These are phyloP conservation scores for Himalopsyche phryganea DNA, from an alignment of 1,140 invertebrate genomes.

Conservation along the genomic window DNA sequence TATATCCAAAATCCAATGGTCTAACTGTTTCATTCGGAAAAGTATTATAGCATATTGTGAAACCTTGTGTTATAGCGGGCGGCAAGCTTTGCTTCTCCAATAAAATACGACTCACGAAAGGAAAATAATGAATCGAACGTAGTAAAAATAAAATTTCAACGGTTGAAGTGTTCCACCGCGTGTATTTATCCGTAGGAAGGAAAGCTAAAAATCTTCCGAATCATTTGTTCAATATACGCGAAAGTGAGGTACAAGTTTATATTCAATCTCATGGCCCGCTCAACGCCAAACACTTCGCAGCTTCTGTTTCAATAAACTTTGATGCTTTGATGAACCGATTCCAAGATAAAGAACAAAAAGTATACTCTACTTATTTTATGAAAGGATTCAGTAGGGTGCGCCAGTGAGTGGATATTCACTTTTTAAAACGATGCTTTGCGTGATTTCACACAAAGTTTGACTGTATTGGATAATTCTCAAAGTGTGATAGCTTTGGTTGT, in stretches of 20 bases:
- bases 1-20: no score
- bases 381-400: constrained; percentile 1
- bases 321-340: constrained; percentile 14
- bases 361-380: constrained; percentile 2
- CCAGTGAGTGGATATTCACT: not conserved
- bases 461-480: no score
- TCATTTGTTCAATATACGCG: constrained; percentile 15
- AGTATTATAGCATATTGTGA: no score
- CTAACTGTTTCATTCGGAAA: no score
- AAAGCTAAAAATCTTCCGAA: not conserved
- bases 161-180: not conserved
- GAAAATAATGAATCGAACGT: not conserved
- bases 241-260: constrained; percentile 11
- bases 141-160: not conserved
- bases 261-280: constrained; percentile 9
- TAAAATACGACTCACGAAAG: no score
- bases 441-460: constrained; percentile 11
- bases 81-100: no score
- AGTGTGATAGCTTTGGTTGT: no score
- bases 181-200: not conserved
- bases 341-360: constrained; percentile 3
- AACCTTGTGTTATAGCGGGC: no score
- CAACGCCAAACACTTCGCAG: not conserved
- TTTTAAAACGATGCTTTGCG: constrained; percentile 5
- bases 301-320: constrained; percentile 3